Evolutionary conservation across 2,797 vertebrate genomes (phyloP).

Genomic region (Propithecus perrieri): DNA sequence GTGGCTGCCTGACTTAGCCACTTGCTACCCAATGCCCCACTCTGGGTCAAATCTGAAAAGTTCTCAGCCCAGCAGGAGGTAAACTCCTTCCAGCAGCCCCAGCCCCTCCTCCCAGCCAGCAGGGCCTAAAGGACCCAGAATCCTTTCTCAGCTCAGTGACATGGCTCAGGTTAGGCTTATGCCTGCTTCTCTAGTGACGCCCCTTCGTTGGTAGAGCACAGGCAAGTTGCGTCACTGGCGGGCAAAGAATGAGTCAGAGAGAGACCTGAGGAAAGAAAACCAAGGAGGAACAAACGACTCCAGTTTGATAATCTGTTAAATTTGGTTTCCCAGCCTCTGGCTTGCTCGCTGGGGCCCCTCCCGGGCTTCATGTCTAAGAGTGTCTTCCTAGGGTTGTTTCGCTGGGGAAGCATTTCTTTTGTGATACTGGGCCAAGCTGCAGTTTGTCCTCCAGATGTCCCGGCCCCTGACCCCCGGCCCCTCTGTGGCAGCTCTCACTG

Average conservation of each 20-base stretch:
- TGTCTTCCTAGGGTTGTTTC: not conserved
- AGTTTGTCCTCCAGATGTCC: not conserved
- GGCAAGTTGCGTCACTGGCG: not conserved
- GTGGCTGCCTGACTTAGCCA: not conserved
- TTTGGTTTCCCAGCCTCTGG: not conserved
- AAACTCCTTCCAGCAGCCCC: not conserved
- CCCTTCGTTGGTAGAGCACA: not conserved
- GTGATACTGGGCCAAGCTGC: not conserved
- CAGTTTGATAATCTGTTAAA: not conserved
- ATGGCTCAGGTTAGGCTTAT: not conserved
- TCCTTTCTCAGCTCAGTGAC: not conserved
- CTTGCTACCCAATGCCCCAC: fast-evolving
- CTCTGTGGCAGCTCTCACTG: not conserved
- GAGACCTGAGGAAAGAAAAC: not conserved
- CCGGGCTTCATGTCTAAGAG: not conserved
- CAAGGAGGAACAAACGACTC: fast-evolving
- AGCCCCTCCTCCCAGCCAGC: not conserved
- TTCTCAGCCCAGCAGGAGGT: not conserved
- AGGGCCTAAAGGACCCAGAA: not conserved
- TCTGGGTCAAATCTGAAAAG: not conserved
- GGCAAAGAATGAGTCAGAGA: not conserved
- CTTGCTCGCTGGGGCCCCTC: not conserved
- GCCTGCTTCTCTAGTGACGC: not conserved
- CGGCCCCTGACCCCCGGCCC: not conserved
- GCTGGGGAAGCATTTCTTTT: not conserved